These are phyloP conservation scores for Amphipoea lucens DNA, from an alignment of 2,888 invertebrate genomes.

Conservation along the genomic window DNA sequence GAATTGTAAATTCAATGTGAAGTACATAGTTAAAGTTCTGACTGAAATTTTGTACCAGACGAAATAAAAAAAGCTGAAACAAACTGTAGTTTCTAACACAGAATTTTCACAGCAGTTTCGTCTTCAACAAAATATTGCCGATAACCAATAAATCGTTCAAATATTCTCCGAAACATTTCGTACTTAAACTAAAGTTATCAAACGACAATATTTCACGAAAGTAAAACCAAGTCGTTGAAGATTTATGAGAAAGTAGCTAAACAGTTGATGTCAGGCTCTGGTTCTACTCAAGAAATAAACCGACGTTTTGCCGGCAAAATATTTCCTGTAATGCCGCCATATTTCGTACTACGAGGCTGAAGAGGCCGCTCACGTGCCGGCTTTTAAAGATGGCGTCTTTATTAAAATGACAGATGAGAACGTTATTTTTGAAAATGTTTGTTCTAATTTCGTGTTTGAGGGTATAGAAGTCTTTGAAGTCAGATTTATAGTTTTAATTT, in stretches of 20 bases:
- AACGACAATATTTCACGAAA: constrained; percentile 54
- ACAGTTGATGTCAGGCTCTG: constrained; percentile 48
- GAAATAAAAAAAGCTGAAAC: background rate
- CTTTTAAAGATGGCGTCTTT: constrained; percentile 56
- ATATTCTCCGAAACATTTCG: constrained; percentile 35
- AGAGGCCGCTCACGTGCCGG: constrained; percentile 62
- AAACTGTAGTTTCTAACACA: background rate
- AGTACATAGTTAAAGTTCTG: background rate
- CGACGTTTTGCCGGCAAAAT: constrained; percentile 63
- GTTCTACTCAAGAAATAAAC: constrained; percentile 60
- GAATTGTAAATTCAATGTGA: background rate
- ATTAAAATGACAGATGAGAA: constrained; percentile 57
- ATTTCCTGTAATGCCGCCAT: constrained; percentile 56
- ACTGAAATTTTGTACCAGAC: background rate
- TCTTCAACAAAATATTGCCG: constrained; percentile 24
- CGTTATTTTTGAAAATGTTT: constrained; percentile 37
- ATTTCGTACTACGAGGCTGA: constrained; percentile 52
- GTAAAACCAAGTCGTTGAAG: constrained; percentile 46
- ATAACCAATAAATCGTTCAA: constrained; percentile 34
- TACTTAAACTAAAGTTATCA: constrained; percentile 43
- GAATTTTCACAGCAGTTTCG: constrained; percentile 7
- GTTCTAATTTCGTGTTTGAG: background rate
- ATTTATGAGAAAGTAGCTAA: constrained; percentile 59
- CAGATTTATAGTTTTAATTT: background rate
- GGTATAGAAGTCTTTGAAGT: background rate